Evolutionary conservation across 2,113 vertebrate species (phyloP), one percentile per base, ranked within the genome.

Genomic region (Cathartes aura): DNA sequence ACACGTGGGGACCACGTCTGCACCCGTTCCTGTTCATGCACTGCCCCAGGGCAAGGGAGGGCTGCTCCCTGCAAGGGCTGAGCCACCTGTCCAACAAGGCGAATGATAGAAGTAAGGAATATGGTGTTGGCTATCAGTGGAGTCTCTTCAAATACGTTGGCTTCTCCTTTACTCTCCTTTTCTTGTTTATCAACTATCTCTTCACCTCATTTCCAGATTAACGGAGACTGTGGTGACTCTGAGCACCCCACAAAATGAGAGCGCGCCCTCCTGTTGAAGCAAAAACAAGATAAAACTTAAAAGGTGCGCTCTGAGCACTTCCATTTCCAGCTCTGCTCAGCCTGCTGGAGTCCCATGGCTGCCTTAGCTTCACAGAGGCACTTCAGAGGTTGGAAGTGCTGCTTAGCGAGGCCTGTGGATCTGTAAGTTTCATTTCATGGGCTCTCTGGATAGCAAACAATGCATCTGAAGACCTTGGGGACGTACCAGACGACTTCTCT

Each of bases 1-100:
- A 47, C 5, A 1, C 4, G 2, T 0, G 1, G 45, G 60, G 43
- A 58, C 8, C 0, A 0, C 3, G 9, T 23, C 36, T 40, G 40
- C 40, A 11, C n/a, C 63, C 1, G 0, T 6, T 38, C 38, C 34
- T 43, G 43, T 4, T 63, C n/a, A 3, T 38, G 56, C 52, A 1
- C 9, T 47, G 58, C 75, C 87, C 66, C 30, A 8, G 42, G 83
- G 36, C 0, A 0, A 56, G 68, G 93, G 42, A 73, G 55, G 73
- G 74, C 68, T 1, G 1, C 64, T 56, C 56, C 17, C 56, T 64
- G 12, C 5, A 0, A 8, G 40, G 67, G 27, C 42, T 60, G 43
- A 73, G 67, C 72, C 81, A 45, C 58, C 47, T 24, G 67, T 90
- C 78, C 56, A 56, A 17, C 60, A 47, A 63, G 64, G 36, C 2